These are phyloP conservation scores for Pomacea canaliculata DNA, from an alignment of 2,888 invertebrate species.

Conservation along the genomic window DNA sequence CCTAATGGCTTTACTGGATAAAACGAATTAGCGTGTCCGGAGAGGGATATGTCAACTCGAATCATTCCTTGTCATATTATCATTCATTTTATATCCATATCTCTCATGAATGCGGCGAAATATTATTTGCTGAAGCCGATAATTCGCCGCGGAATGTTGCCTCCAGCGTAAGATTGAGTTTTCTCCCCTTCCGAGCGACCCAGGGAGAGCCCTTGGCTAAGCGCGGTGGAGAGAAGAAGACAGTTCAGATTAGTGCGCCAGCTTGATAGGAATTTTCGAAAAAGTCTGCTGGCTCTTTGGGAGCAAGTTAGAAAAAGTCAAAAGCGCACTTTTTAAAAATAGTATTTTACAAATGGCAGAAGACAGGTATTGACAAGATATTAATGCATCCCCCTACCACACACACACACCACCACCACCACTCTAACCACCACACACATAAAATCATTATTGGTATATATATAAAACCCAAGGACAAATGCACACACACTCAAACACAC, in stretches of 20 bases:
- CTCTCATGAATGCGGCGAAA: conserved; percentile 28
- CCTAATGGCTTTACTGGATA: conserved; percentile 29
- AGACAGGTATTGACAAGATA: no score
- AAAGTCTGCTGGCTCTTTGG: no score
- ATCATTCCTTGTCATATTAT: conserved; percentile 30
- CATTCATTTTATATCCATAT: conserved; percentile 38
- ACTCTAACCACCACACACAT: background rate
- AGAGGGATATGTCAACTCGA: conserved; percentile 30
- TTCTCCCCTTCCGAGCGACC: conserved; percentile 21
- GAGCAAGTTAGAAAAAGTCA: no score
- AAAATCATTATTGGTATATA: background rate
- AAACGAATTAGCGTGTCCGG: conserved; percentile 30
- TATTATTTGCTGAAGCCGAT: conserved; percentile 33
- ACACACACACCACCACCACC: background rate
- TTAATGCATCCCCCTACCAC: no score
- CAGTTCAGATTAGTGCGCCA: conserved; percentile 9
- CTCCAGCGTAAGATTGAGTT: conserved; percentile 31
- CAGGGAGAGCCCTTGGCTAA: background rate
- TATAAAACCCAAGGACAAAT: background rate
- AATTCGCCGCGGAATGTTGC: conserved; percentile 27
- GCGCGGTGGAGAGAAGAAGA: conserved; percentile 5
- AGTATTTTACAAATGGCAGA: no score
- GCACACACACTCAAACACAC: background rate
- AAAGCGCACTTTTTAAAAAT: no score
- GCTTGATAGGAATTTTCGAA: no score